Evolutionary conservation across 1,140 invertebrate species (phyloP), one percentile per base, ranked within the genome.

Genomic region (Lepidotrigona ventralis): DNA sequence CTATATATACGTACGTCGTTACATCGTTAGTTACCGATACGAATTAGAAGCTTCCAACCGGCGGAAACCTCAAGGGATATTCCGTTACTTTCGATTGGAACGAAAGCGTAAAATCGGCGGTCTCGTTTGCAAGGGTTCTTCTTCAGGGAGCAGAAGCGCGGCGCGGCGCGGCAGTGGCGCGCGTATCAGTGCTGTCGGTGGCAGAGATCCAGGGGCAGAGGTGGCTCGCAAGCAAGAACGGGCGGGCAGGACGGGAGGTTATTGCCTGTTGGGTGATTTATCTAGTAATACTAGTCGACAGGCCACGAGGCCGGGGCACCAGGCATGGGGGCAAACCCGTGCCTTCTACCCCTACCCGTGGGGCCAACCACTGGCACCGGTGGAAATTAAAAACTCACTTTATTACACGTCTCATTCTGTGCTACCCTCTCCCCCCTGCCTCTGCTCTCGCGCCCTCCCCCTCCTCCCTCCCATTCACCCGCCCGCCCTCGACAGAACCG

Each of bases 331-430:
- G 85, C 89, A 78, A 87, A 84, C 88, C 83, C 84, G 88, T 86
- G 85, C 82, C 87, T 85, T 71, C 88, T 88, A 91, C 91, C 91
- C 91, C 92, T 91, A 92, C 85, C 85, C 90, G 85, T 74, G 88
- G 89, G 88, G 90, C 90, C 90, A 90, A 91, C 90, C 90, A 84
- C 90, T 91, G 91, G 88, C 91, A 92, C 89, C 89, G 91, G 88
- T 94, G 93, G 90, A 94, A 94, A 94, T 94, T 93, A 94, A 94
- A 94, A 94, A 94, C 92, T 94, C 93, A 94, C 93, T 94, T 94
- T 94, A 94, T 94, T 94, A 94, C 93, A 94, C 92, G 93, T 94
- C 93, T 94, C 93, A 93, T 94, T 94, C 93, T 92, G 84, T 86
- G 83, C 86, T 85, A 60, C 58, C 86, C 73, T 81, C 33, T 33